These are phyloP conservation scores for Nasalis larvatus DNA, from an alignment of 2,113 vertebrate genomes.

Conservation along the genomic window DNA sequence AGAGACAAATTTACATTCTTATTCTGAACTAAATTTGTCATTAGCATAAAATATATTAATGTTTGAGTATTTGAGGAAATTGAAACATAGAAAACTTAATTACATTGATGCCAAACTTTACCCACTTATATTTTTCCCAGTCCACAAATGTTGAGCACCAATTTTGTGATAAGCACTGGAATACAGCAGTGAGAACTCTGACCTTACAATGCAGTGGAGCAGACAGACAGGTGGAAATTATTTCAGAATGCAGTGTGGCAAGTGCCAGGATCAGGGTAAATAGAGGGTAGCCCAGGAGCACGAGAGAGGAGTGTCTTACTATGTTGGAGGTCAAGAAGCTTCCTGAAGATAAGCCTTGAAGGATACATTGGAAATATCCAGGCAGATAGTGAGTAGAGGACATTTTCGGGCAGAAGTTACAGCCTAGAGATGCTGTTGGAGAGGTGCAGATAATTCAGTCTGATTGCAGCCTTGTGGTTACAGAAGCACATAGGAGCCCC, in stretches of 20 bases:
- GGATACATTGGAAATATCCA: neutral
- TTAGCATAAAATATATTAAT: neutral
- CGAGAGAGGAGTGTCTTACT: neutral
- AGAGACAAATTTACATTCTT: neutral
- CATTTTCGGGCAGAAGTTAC: neutral
- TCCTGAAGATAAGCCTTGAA: neutral
- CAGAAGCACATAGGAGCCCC: neutral
- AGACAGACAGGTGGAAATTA: too few relatives aligned
- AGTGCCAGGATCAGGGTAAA: neutral
- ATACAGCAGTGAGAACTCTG: neutral
- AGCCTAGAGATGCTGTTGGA: neutral
- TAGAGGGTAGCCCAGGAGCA: neutral
- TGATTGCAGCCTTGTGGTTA: neutral
- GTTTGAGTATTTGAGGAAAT: neutral
- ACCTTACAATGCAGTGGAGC: fast-evolving
- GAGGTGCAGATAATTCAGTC: neutral
- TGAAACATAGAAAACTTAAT: neutral
- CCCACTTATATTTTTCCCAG: neutral
- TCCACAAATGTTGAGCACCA: neutral
- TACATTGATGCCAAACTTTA: neutral
- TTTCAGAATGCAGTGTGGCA: neutral
- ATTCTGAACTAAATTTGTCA: neutral
- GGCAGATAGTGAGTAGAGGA: neutral
- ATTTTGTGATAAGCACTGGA: neutral
- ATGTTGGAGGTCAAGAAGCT: neutral